phyloP scores from a whole-genome alignment of 2,797 vertebrate genomes.

The Xiphorhynchus erythropygius region DNA sequence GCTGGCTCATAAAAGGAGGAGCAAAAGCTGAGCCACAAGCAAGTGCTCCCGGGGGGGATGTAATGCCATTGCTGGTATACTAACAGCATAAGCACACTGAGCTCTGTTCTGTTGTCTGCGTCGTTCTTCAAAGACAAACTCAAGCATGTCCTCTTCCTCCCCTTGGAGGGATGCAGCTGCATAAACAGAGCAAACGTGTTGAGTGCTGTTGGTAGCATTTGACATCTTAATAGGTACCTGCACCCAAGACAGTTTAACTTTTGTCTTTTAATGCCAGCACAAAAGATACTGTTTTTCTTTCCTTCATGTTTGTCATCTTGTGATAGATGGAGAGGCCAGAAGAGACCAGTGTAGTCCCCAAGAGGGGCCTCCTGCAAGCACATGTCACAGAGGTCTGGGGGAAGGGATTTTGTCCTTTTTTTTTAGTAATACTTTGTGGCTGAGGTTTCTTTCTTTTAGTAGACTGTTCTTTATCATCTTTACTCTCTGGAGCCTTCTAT shows the following conservation, averaged over 20 bases:
- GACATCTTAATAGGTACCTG: neutral
- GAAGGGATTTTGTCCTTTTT: neutral
- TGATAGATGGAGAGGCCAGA: neutral
- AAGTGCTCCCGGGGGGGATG: neutral
- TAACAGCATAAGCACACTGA: neutral
- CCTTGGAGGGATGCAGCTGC: neutral
- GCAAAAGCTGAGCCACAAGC: neutral
- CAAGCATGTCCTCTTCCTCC: neutral
- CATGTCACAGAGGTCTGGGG: neutral
- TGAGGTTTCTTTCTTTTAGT: neutral
- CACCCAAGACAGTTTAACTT: fast-evolving
- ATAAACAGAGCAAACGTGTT: fast-evolving
- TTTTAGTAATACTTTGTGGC: neutral
- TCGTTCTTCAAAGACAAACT: neutral
- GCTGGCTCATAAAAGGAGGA: neutral
- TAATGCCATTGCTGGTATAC: neutral
- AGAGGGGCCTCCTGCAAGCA: neutral
- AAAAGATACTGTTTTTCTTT: neutral
- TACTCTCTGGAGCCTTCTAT: neutral
- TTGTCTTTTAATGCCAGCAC: neutral
- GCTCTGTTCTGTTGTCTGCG: neutral
- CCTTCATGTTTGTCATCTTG: neutral
- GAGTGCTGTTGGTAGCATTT: neutral
- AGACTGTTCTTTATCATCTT: neutral
- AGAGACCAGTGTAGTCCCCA: neutral